Evolutionary conservation across 2,888 invertebrate species (phyloP).

Genomic region (Andrena dorsata): DNA sequence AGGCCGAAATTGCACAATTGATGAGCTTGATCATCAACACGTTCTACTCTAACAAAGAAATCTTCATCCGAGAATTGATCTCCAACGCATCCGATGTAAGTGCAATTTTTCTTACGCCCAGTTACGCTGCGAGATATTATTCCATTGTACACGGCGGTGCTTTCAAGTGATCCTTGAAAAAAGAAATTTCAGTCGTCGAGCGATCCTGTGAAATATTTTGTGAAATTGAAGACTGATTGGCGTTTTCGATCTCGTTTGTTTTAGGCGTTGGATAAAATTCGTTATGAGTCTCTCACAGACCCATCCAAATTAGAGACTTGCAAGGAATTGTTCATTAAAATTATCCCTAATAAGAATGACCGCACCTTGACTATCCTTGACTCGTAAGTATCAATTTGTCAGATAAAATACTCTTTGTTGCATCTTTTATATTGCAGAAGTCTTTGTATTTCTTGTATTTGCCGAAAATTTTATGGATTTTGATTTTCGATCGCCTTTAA

Average conservation of each 20-base stretch:
- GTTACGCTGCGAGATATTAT: neutral
- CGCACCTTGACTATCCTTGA: constrained; percentile 98
- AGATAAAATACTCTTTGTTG: neutral
- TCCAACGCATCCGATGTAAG: constrained; percentile 96
- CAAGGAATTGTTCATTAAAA: constrained; percentile 98
- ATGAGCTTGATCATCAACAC: constrained; percentile 99
- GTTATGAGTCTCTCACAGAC: constrained; percentile 99
- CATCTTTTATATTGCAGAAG: neutral
- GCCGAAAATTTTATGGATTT: neutral
- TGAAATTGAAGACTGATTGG: neutral
- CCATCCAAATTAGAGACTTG: constrained; percentile 96
- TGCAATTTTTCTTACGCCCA: constrained; percentile 35
- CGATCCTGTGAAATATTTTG: neutral
- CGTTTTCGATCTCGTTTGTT: constrained; percentile 19
- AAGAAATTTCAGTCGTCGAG: neutral
- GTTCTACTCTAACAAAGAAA: constrained; percentile 99
- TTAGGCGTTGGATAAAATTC: constrained; percentile 93
- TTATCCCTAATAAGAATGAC: constrained; percentile 98
- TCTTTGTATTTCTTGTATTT: neutral
- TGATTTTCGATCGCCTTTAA: neutral
- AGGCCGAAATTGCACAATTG: constrained; percentile 99
- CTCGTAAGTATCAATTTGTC: constrained; percentile 81
- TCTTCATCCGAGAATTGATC: constrained; percentile 99
- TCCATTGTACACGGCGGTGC: neutral
- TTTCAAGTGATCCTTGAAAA: neutral